Conservation (phyloP, 35 echinoderm and acorn worm genomes). For the Apostichopus californicus region DNA sequence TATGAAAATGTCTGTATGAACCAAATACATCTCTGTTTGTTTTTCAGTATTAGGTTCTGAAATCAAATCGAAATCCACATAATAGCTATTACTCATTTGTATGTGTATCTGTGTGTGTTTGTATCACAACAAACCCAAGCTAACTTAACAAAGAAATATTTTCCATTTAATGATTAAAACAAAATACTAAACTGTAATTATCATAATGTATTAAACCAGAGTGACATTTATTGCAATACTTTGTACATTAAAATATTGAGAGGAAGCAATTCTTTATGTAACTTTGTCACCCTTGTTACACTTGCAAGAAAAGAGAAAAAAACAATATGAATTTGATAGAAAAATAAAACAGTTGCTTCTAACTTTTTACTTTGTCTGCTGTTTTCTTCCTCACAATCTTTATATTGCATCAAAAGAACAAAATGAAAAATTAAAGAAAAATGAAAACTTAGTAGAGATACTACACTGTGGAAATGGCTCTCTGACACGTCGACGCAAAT, state of each 20-base stretch:
- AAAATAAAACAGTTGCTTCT: background rate
- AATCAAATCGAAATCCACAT: no score
- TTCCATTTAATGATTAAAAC: background rate
- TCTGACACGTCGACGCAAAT: background rate
- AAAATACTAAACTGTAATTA: background rate
- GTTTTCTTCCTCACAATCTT: no score
- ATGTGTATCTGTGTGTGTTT: background rate
- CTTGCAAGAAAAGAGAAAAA: background rate
- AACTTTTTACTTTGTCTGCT: background rate
- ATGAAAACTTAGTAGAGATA: no score
- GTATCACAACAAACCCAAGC: background rate
- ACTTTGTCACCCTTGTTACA: constrained; percentile 29
- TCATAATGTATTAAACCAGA: background rate
- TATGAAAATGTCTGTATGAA: no score
- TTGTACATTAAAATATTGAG: constrained; percentile 25
- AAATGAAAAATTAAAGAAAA: no score
- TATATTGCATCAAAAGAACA: no score
- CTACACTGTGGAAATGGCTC: no score
- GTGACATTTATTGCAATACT: constrained; percentile 30
- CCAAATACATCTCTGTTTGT: no score
- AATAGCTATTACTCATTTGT: no score
- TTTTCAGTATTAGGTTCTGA: no score
- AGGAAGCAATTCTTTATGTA: constrained; percentile 20
- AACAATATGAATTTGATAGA: background rate
- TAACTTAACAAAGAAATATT: background rate